Evolutionary conservation across 2,113 vertebrate species (phyloP), one percentile per base, ranked within the genome.

Genomic region (Pogona vitticeps): DNA sequence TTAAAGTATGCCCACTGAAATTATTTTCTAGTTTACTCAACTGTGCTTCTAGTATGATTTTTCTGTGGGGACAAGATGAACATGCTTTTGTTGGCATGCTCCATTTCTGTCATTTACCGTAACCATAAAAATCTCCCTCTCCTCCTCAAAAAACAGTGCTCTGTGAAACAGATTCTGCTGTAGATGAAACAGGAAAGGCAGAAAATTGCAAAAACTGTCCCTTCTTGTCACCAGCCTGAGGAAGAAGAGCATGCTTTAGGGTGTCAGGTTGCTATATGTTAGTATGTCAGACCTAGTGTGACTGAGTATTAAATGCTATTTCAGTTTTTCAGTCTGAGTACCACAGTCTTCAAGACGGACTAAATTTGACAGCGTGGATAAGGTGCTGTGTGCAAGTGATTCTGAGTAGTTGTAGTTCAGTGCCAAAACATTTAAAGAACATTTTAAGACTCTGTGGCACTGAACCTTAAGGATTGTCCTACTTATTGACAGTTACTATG

Each of bases 121-220:
- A 56, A 77, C 21, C 61, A n/a, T 58, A 88, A 61, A 86, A 67
- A 84, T 52, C 31, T n/a, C 14, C 28, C 36, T 3, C 14, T 4
- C 13, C 73, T 26, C 73, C 21, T 42, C n/a, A n/a, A n/a, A n/a
- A n/a, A n/a, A n/a, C n/a, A 14, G 3, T 18, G 12, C 76, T 78
- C 80, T 80, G 75, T 87, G 59, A n/a, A 12, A n/a, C 61, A 71
- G 40, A 10, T 75, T 78, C 85, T 84, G 61, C 2, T n/a, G n/a
- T 31, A 38, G 46, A 68, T 7, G 21, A 77, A 82, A 70, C n/a
- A 81, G 20, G 46, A 81, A 73, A 65, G 61, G 73, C 80, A 71
- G 31, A 76, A 52, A 85, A 59, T 15, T 84, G 65, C 42, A 83
- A 86, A 77, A 79, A 63, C 67, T 46, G 13, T 82, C 33, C 31